These are phyloP conservation scores for Griposia aprilina DNA, from an alignment of 2,888 invertebrate genomes.

Conservation along the genomic window DNA sequence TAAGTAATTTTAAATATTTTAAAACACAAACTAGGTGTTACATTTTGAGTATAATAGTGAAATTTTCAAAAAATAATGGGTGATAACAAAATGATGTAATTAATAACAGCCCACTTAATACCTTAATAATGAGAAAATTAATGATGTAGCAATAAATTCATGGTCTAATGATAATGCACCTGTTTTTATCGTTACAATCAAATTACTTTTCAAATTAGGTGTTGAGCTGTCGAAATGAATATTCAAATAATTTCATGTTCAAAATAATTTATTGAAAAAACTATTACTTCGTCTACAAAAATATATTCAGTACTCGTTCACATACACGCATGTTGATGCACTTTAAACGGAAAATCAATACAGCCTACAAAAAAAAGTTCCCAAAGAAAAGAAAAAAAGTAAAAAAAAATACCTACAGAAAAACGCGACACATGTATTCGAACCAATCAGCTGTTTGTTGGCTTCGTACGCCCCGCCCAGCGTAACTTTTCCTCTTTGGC, in stretches of 20 bases:
- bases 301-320: slow-evolving; percentile 11
- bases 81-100: slow-evolving; percentile 63
- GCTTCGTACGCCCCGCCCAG: slow-evolving; percentile 85
- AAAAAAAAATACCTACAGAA: slow-evolving; percentile 86
- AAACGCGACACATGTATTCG: slow-evolving; percentile 86
- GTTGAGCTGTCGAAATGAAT: slow-evolving; percentile 52
- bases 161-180: slow-evolving; percentile 62
- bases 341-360: slow-evolving; percentile 60
- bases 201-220: slow-evolving; percentile 67
- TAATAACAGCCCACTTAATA: slow-evolving; percentile 65
- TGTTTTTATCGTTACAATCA: slow-evolving; percentile 64
- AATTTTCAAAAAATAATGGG: slow-evolving; percentile 60
- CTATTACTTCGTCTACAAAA: slow-evolving; percentile 17
- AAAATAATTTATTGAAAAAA: background rate
- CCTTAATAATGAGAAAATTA: slow-evolving; percentile 67
- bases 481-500: slow-evolving; percentile 85
- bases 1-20: slow-evolving; percentile 38
- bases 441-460: slow-evolving; percentile 89
- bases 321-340: slow-evolving; percentile 39
- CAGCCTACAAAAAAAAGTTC: slow-evolving; percentile 61
- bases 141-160: slow-evolving; percentile 63
- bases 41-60: slow-evolving; percentile 36
- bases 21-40: slow-evolving; percentile 48
- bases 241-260: slow-evolving; percentile 27
- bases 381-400: slow-evolving; percentile 69